A percentile compares a stretch with the other conserved stretches of the same genome.
These are phyloP conservation scores for Chondrosia reniformis DNA, from an alignment of 37 sponge, comb jelly and placozoan species.

Conservation along the genomic window DNA sequence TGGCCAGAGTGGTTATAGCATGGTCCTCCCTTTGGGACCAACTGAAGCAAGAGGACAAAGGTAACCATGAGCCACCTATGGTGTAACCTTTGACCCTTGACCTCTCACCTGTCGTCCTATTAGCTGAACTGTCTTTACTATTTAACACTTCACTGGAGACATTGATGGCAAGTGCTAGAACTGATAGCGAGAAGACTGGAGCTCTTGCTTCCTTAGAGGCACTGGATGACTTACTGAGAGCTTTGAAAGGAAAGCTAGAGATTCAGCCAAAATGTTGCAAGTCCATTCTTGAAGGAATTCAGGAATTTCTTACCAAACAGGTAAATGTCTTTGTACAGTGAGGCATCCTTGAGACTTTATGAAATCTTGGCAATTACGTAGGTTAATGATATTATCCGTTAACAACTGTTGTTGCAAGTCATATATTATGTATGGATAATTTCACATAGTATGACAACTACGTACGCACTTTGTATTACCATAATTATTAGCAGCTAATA, in stretches of 20 bases:
- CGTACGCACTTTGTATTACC: no score
- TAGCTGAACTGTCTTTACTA: constrained; percentile 43
- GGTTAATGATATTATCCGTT: no score
- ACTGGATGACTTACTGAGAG: constrained; percentile 39
- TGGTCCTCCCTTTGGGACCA: background rate
- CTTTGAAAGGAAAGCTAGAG: constrained; percentile 17
- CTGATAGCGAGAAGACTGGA: constrained; percentile 54
- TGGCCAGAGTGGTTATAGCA: background rate
- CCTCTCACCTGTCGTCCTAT: no score
- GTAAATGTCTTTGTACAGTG: background rate
- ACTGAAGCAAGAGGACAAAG: background rate
- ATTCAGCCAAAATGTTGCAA: background rate
- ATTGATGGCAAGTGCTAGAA: constrained; percentile 44
- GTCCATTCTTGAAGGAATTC: background rate
- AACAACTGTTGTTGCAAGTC: no score
- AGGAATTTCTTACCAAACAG: constrained; percentile 13
- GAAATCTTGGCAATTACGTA: no score
- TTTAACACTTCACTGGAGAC: constrained; percentile 45
- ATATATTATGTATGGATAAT: no score
- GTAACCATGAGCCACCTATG: background rate
- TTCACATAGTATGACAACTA: no score
- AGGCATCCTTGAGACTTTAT: no score
- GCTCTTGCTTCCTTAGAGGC: constrained; percentile 54
- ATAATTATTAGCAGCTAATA: no score
- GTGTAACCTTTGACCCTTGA: no score